A percentile compares a stretch with the other conserved stretches of the same genome.
Conservation (phyloP, 1,140 invertebrate species). For the Ridgeia piscesae region DNA sequence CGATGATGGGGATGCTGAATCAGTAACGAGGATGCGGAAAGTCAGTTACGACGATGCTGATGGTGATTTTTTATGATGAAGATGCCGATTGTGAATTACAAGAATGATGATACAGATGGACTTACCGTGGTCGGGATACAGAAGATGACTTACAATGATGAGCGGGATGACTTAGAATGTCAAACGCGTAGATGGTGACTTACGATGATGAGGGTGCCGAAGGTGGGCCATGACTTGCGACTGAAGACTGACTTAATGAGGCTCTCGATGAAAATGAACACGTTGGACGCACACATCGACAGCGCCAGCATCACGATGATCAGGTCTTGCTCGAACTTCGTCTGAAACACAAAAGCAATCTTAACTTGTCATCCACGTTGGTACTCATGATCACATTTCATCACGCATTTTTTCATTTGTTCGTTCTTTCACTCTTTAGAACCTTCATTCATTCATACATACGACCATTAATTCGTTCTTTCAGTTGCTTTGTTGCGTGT, state of each 20-base stretch:
- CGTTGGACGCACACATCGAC: slow-evolving; percentile 32
- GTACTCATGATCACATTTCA: background rate
- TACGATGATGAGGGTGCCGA: slow-evolving; percentile 28
- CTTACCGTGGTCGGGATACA: too few relatives aligned
- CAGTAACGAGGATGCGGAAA: background rate
- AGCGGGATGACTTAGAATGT: too few relatives aligned
- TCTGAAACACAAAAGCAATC: slow-evolving; percentile 20
- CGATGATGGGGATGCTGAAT: background rate
- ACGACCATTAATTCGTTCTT: background rate
- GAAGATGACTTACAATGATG: too few relatives aligned
- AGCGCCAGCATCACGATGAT: slow-evolving; percentile 31
- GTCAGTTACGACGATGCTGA: background rate
- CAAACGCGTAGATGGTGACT: background rate
- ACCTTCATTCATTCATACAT: background rate
- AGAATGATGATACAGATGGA: background rate
- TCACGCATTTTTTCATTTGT: background rate
- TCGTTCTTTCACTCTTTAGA: too few relatives aligned
- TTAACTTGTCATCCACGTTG: background rate
- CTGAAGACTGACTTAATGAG: slow-evolving; percentile 32
- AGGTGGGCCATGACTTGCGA: slow-evolving; percentile 31
- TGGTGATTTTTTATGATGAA: background rate
- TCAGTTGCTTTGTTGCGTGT: background rate
- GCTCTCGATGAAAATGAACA: slow-evolving; percentile 34
- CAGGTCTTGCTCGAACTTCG: slow-evolving; percentile 27
- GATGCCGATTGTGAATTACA: background rate